Base-by-base conservation (phyloP, 2,888 invertebrate species). In the Sphecodes monilicornis region DNA sequence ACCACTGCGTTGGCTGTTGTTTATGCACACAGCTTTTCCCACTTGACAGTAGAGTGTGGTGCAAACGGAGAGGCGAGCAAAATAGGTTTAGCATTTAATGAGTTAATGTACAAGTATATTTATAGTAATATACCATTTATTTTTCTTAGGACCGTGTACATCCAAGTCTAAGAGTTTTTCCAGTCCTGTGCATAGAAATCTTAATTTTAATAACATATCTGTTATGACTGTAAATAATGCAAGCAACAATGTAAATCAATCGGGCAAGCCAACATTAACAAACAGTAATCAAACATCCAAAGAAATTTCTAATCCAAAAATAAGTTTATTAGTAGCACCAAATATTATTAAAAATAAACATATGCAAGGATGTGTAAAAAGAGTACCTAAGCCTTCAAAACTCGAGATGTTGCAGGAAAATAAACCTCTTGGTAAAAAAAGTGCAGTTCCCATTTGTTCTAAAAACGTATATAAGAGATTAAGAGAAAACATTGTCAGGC, bases 161-260 rank as follows among this genome's bases (percentile, higher is more conserved):
- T 16, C 3, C n/a, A 13, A 68, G 13, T 29, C 16, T 66, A 26
- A 3, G 18, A 3, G 3, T 32, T 6, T 1, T 16, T 46, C n/a
- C 0, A 87, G 43, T 18, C 29, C 11, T 50, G 85, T 74, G 43
- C 79, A 82, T 11, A 86, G 85, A 68, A 74, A 78, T 71, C 81
- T 87, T 18, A 76, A 85, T 76, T 85, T 87, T 41, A 80, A 74
- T 46, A 39, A 57, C 16, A 2, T 18, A 1, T 6, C 1, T 1
- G 41, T 36, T 4, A 0, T 29, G 29, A 1, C 1, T 18, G 22
- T 29, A 39, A 5, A 32, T 36, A 71, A 76, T 11, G 10, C 13
- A n/a, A 72, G 80, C 74, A 80, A 84, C n/a, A 83, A 60, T 78
- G n/a, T 10, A 66, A 43, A 18, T 18, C 32, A 54, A 32, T 36